Base-by-base conservation (phyloP, 2,113 vertebrate species). In the Rhadina sibilatrix region DNA sequence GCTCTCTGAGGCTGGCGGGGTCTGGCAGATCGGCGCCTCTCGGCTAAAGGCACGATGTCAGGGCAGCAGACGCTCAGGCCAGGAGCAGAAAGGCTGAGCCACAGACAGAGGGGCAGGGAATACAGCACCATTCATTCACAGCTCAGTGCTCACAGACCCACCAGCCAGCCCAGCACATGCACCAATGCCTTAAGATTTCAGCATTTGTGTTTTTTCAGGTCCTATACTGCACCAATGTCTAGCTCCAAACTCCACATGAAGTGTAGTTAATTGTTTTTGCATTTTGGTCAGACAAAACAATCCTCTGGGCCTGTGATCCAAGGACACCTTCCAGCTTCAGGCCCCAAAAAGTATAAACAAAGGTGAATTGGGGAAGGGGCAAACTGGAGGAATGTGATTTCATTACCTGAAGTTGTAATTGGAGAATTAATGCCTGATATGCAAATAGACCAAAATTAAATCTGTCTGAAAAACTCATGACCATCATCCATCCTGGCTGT, bases 111-210 rank as follows among this genome's bases (percentile, higher is more conserved):
- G 18, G 37, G 10, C 1, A 4, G 20, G 65, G 63, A 28, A 53
- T 2, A 22, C 0, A 7, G 46, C n/a, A 37, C 28, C 33, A 11
- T 4, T 9, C 33, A 11, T 4, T 9, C 60, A 25, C 56, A 33
- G 13, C 7, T 3, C 61, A 13, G 21, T 0, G 4, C 1, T 11
- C 66, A 65, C 37, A 50, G 35, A 60, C 11, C 47, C 74, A 66
- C 13, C 65, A 44, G 37, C 8, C 12, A 5, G 35, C 27, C 72
- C 69, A 70, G 54, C 78, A 53, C 11, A 1, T 0, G 38, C 44
- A 42, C 12, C 4, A 3, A 37, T 66, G 40, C 33, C 7, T 54
- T 16, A 10, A 16, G 40, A 31, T 31, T 37, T 37, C 12, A 20
- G 27, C 22, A 46, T 31, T 25, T 4, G 3, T 37, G 10, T 56